Evolutionary conservation across 2,888 invertebrate species (phyloP).

Genomic region (Frankliniella fusca): DNA sequence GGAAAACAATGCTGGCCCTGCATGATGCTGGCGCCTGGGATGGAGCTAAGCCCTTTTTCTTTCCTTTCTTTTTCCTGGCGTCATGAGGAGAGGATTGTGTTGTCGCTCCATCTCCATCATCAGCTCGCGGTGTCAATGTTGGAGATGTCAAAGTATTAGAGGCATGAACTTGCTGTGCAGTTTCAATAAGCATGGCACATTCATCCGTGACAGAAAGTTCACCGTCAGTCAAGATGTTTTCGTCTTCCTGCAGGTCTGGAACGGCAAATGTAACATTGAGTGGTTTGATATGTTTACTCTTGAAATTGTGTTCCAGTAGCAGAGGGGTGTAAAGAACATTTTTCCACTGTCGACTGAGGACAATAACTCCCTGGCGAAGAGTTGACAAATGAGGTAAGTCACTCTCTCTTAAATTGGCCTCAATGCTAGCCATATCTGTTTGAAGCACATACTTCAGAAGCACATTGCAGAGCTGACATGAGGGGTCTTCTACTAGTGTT

Average conservation of each 20-base stretch:
- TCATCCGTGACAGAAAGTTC: constrained; percentile 68
- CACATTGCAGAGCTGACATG: constrained; percentile 87
- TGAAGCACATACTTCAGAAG: constrained; percentile 78
- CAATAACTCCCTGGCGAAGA: constrained; percentile 90
- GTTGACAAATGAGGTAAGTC: constrained; percentile 85
- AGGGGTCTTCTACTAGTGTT: constrained; percentile 91
- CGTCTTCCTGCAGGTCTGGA: constrained; percentile 75
- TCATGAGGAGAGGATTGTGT: background rate
- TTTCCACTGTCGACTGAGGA: constrained; percentile 94
- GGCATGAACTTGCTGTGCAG: constrained; percentile 42
- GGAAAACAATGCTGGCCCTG: constrained; percentile 72
- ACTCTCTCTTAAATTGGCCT: constrained; percentile 74
- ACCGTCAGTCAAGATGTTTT: constrained; percentile 57
- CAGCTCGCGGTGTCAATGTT: constrained; percentile 42
- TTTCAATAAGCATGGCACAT: constrained; percentile 63
- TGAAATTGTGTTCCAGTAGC: constrained; percentile 82
- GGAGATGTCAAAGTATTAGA: constrained; percentile 39
- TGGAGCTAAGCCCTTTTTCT: constrained; percentile 50
- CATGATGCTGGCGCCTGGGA: constrained; percentile 61
- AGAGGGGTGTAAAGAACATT: constrained; percentile 90
- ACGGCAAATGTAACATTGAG: constrained; percentile 86
- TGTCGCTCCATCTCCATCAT: background rate
- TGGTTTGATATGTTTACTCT: constrained; percentile 70
- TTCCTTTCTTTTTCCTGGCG: constrained; percentile 43
- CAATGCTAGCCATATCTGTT: constrained; percentile 71